Percentiles rank a stretch among this genome's conserved stretches.
Evolutionary conservation across 2,888 invertebrate genomes (phyloP).

Genomic region (Zaprionus lineosus): DNA sequence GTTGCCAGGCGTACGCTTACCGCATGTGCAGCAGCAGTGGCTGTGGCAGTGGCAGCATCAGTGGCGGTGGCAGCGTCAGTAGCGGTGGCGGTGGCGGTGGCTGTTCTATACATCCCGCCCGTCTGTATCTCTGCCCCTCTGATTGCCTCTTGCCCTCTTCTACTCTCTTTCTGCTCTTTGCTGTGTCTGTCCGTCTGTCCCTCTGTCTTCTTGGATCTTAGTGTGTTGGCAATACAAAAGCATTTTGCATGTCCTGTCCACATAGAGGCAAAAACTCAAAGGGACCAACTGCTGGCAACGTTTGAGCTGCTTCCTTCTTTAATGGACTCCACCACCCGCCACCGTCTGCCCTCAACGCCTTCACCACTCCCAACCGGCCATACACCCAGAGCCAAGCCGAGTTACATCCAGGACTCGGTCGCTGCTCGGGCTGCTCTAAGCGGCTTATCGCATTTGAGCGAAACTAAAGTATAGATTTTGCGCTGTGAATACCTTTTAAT

Average conservation of each 20-base stretch:
- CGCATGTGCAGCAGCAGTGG: no score
- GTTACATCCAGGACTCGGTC: slow-evolving; percentile 18
- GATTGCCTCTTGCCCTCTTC: no score
- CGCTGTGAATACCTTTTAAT: slow-evolving; percentile 77
- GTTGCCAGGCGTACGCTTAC: no score
- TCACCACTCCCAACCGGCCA: no score
- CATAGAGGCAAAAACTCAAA: slow-evolving; percentile 33
- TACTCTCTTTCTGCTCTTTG: no score
- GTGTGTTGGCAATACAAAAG: slow-evolving; percentile 69
- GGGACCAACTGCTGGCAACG: slow-evolving; percentile 40
- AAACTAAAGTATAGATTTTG: slow-evolving; percentile 74
- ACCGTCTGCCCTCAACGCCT: slow-evolving; percentile 13
- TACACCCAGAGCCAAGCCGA: no score
- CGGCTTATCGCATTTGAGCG: slow-evolving; percentile 76
- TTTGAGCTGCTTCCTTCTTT: slow-evolving; percentile 55
- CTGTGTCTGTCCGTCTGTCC: slow-evolving; percentile 1
- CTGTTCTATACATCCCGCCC: no score
- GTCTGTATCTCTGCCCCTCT: no score
- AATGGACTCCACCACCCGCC: no score
- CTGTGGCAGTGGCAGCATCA: no score
- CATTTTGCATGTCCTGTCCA: slow-evolving; percentile 67
- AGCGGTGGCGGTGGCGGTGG: no score
- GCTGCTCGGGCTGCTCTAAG: slow-evolving; percentile 42
- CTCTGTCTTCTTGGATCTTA: slow-evolving; percentile 34
- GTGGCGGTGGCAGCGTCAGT: slow-evolving; percentile 2